Evolutionary conservation across 2,888 invertebrate genomes (phyloP), one percentile per base, ranked within the genome.

Genomic region (Ochropleura plecta): DNA sequence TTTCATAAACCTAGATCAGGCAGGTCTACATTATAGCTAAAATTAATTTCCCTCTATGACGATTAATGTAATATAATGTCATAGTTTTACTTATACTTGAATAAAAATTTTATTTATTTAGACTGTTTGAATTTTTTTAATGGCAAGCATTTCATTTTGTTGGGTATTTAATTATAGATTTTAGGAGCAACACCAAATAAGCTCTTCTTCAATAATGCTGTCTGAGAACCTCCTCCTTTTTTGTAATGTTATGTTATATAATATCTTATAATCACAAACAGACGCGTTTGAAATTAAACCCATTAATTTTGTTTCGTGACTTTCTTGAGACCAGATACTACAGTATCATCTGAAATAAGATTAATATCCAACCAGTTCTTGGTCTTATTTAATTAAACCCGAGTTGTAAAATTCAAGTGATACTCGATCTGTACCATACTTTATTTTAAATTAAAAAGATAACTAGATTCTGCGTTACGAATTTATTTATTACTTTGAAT

Each of bases 231-330:
- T 30, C 30, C 30, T 30, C 3, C 30, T 30, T 30, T 30, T 30
- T 30, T 30, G 30, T 30, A n/a, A n/a, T n/a, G 30, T 30, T 30
- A 30, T 30, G 30, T 55, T 20, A 55, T 51, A 51, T 51, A 51
- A 51, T 57, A 8, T 16, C 14, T 30, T 71, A 30, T 8, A 55
- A 14, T 64, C 48, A 55, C 42, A 42, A 55, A 48, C 14, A 20
- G 55, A 64, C 48, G 14, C 55, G 44, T 16, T 44, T 51, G 30
- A 75, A 75, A 75, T 75, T 49, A 67, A 67, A 66, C n/a, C 20
- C 57, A 57, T 75, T 49, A 20, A 51, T 55, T 75, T 59, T 46
- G n/a, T 46, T 51, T 51, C 49, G 53, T 44, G 48, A 55, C 64
- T 74, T 64, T n/a, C 74, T 57, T 12, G 12, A 9, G 20, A 57